Percentiles rank a stretch among this genome's conserved stretches.
phyloP scores from a whole-genome alignment of 2,888 invertebrate genomes.

The Tetragonula carbonaria region DNA sequence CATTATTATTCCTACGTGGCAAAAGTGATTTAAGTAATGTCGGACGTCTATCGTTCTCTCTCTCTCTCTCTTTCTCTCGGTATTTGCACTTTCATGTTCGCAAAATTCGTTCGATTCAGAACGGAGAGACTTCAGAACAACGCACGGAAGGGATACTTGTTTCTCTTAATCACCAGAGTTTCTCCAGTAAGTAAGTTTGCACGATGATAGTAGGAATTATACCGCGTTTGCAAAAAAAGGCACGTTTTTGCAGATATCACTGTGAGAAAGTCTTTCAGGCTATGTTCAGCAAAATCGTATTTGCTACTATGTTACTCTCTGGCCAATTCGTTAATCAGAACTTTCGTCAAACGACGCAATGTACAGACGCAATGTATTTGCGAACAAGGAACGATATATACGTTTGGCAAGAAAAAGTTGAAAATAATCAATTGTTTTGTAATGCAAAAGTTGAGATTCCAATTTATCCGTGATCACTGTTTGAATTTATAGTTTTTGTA shows the following conservation, averaged over 20 bases:
- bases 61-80: background rate
- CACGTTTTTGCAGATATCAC: background rate
- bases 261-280: background rate
- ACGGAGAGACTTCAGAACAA: background rate
- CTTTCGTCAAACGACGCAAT: background rate
- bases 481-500: too few relatives aligned
- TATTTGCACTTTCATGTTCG: background rate
- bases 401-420: too few relatives aligned
- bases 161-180: background rate
- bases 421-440: too few relatives aligned
- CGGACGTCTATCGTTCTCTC: background rate
- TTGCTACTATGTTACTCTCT: background rate
- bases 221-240: background rate
- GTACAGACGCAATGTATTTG: too few relatives aligned
- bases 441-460: too few relatives aligned
- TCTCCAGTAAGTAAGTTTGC: background rate
- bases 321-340: background rate
- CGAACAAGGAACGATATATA: too few relatives aligned
- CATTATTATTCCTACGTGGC: constrained; percentile 1
- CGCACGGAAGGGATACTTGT: background rate
- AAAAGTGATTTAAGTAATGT: background rate
- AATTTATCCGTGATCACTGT: too few relatives aligned
- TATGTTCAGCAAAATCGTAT: background rate
- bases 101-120: background rate
- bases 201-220: background rate